These are phyloP conservation scores for Agonum fuliginosum DNA, from an alignment of 2,888 invertebrate species.

Conservation along the genomic window DNA sequence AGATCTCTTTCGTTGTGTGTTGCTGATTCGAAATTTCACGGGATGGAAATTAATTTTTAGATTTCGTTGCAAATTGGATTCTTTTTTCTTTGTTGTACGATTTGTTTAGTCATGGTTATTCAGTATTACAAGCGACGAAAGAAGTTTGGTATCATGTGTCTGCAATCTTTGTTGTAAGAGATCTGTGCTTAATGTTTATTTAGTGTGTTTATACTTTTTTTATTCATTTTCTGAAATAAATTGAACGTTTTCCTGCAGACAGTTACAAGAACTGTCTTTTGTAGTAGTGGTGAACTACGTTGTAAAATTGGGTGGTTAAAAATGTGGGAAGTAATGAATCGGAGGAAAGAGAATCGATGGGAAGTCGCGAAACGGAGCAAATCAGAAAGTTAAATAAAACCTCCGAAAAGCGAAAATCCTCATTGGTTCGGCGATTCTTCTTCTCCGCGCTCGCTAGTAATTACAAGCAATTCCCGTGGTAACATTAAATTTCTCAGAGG, in stretches of 20 bases:
- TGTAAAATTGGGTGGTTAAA: background rate
- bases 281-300: background rate
- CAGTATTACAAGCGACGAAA: conserved; percentile 37
- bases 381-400: conserved; percentile 38
- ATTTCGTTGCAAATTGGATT: conserved; percentile 58
- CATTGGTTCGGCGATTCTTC: conserved; percentile 21
- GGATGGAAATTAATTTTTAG: conserved; percentile 49
- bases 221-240: background rate
- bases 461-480: conserved; percentile 58
- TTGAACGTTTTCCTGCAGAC: background rate
- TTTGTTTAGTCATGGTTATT: conserved; percentile 56
- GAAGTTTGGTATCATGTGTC: background rate
- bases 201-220: background rate
- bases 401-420: background rate
- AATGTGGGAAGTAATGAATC: background rate
- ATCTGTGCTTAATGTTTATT: conserved; percentile 29
- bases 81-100: conserved; percentile 36
- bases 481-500: conserved; percentile 54
- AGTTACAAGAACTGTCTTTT: background rate
- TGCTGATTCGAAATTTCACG: conserved; percentile 54
- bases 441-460: conserved; percentile 51
- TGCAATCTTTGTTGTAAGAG: conserved; percentile 10
- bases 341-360: background rate
- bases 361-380: conserved; percentile 29
- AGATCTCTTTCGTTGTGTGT: conserved; percentile 50